A percentile compares a stretch with the other conserved stretches of the same genome.
Evolutionary conservation across 1,140 invertebrate genomes (phyloP).

Genomic region (Planococcus citri): DNA sequence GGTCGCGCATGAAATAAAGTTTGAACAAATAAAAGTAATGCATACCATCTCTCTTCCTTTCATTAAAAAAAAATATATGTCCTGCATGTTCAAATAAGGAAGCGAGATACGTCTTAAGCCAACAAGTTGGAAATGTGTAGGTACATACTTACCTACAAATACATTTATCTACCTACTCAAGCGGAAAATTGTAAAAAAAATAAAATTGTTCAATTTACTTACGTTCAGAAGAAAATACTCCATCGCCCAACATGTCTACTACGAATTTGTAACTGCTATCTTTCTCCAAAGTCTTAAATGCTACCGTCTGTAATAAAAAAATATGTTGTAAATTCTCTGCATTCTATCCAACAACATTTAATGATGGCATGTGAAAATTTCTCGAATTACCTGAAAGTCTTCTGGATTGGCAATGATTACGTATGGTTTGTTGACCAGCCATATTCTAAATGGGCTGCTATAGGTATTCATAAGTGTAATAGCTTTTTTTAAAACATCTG

Average conservation of each 20-base stretch:
- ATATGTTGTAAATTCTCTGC: no score
- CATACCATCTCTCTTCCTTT: no score
- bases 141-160: no score
- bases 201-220: background rate
- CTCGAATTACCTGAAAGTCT: background rate
- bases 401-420: background rate
- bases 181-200: background rate
- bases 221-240: background rate
- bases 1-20: no score
- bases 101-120: no score
- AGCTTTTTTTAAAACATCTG: background rate
- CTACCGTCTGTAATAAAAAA: background rate
- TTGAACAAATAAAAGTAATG: no score
- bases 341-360: no score
- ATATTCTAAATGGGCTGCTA: background rate
- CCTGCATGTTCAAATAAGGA: no score
- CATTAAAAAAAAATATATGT: no score
- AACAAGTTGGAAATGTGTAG: no score
- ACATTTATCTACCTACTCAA: no score
- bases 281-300: background rate
- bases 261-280: conserved; percentile 7
- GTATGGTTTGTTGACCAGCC: background rate
- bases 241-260: conserved; percentile 5
- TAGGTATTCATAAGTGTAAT: background rate
- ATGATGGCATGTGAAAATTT: no score